Evolutionary conservation across 2,113 vertebrate species (phyloP), one percentile per base, ranked within the genome.

Genomic region (Chaetura pelagica): DNA sequence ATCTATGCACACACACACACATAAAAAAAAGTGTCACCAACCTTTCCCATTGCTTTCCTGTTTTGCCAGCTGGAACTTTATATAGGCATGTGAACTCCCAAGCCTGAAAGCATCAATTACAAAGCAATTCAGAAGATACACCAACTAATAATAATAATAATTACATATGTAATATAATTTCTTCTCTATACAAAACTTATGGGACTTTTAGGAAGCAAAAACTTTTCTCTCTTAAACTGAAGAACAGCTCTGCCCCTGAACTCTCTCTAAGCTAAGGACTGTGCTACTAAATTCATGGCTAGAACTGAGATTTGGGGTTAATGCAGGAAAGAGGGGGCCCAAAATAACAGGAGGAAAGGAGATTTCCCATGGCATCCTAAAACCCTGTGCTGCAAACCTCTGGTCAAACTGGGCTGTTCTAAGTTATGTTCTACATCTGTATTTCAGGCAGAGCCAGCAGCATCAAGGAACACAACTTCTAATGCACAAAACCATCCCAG

Each of bases 21-120:
- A 55, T 46, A 66, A 74, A 63, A 29, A 68, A 91, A 76, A 86
- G 91, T 48, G 46, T 16, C 73, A 96, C 96, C 57, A 91, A 99
- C 99, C 98, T 99, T 98, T 99, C 59, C 97, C 97, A 35, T 85
- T 96, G 32, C 90, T 88, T 91, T 99, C 98, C 91, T 98, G 98
- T 95, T 99, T 99, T 49, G 98, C 98, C 75, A 98, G 97, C 90
- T 98, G 98, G 89, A 98, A 98, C 95, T 99, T 99, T 73, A 98
- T 94, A 82, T 98, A 99, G 96, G 98, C 98, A n/a, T 97, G 98
- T 35, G 98, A 96, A 29, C 97, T 97, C 23, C 96, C 98, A 64
- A 97, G 93, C 93, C 98, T 99, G 97, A 66, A 97, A 97, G 90
- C 49, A 96, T 15, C 68, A 94, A 95, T 84, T 32, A 86, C 26